These are phyloP conservation scores for Paelopatides confundens DNA, from an alignment of 53 echinoderm and acorn worm species.

Conservation along the genomic window DNA sequence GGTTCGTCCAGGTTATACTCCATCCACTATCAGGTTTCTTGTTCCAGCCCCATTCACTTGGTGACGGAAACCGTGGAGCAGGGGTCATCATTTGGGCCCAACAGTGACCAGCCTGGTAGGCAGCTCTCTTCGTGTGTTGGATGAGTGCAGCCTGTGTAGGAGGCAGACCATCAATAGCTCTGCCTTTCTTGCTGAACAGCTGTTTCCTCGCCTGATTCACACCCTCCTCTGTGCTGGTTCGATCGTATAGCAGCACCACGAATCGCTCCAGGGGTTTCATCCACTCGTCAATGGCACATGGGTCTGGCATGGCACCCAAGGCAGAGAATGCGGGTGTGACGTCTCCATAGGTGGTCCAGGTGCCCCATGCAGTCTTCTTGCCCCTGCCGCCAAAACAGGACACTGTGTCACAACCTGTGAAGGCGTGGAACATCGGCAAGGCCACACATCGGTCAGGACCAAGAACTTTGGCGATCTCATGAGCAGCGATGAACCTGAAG, in stretches of 20 bases:
- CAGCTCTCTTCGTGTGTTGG: slow-evolving; percentile 60
- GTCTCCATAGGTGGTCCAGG: not conserved
- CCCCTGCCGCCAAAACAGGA: not conserved
- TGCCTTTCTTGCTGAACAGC: slow-evolving; percentile 21
- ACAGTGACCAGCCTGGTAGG: slow-evolving; percentile 53
- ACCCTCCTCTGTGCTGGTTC: not conserved
- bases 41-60: slow-evolving; percentile 60
- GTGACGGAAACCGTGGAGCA: slow-evolving; percentile 15
- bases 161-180: slow-evolving; percentile 27
- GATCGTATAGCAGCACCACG: slow-evolving; percentile 8
- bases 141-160: slow-evolving; percentile 51
- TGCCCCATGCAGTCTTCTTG: not conserved
- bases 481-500: slow-evolving; percentile 22
- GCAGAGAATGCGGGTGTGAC: slow-evolving; percentile 3
- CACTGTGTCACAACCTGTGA: slow-evolving; percentile 32
- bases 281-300: not conserved
- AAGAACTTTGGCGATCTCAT: not conserved
- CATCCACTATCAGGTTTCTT: slow-evolving; percentile 8
- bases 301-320: not conserved
- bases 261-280: slow-evolving; percentile 15
- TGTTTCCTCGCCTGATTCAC: slow-evolving; percentile 4
- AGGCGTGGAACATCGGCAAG: slow-evolving; percentile 40
- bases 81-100: slow-evolving; percentile 20
- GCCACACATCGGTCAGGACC: slow-evolving; percentile 10
- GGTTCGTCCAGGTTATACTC: slow-evolving; percentile 54